A percentile compares a stretch with the other conserved stretches of the same genome.
Conservation (phyloP, 2,888 invertebrate genomes). For the Galerucella pusilla region DNA sequence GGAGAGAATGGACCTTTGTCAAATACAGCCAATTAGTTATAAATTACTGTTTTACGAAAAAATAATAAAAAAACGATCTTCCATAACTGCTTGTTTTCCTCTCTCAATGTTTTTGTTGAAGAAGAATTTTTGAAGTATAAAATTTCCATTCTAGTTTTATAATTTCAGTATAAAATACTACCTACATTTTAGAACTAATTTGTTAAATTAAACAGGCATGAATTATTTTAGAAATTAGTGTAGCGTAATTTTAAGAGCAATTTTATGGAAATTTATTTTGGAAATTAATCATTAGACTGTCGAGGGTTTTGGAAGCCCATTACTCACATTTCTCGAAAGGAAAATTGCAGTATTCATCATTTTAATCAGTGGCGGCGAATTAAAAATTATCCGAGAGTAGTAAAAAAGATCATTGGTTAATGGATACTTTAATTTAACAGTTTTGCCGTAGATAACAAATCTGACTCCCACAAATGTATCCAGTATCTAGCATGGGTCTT, state of each 20-base stretch:
- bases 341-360: constrained; percentile 23
- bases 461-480: no score
- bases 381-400: not conserved
- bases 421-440: no score
- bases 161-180: not conserved
- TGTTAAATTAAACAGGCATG: not conserved
- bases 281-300: constrained; percentile 26
- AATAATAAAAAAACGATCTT: no score
- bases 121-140: not conserved
- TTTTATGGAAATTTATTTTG: constrained; percentile 27
- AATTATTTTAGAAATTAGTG: constrained; percentile 28
- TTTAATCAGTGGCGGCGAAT: constrained; percentile 10
- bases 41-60: no score
- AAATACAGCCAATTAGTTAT: no score
- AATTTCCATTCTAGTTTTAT: not conserved
- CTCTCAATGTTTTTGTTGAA: no score
- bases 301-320: constrained; percentile 21
- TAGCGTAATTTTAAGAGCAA: constrained; percentile 25
- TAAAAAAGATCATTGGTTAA: no score
- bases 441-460: no score
- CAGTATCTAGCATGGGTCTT: no score
- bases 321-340: constrained; percentile 26
- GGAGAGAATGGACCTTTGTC: no score
- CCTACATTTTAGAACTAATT: not conserved
- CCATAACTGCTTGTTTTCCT: no score